Conservation (phyloP, 2,113 vertebrate species). For the Physeter macrocephalus region DNA sequence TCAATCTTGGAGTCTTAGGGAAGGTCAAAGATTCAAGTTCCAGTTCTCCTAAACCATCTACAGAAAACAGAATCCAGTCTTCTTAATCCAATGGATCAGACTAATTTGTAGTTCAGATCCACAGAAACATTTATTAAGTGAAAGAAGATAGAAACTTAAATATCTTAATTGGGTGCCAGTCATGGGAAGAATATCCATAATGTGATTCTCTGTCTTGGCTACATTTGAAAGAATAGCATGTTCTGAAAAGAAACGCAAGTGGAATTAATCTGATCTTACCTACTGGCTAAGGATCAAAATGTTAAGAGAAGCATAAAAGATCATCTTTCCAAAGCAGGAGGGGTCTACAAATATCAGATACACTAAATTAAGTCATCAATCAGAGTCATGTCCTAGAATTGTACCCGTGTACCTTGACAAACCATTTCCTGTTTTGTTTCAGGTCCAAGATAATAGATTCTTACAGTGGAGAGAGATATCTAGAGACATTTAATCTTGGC, state of each 20-base stretch:
- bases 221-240: background rate
- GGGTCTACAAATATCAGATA: background rate
- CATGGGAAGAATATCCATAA: background rate
- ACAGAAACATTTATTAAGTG: background rate
- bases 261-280: background rate
- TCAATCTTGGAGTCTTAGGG: background rate
- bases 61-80: background rate
- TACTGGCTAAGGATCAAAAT: background rate
- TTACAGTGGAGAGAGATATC: background rate
- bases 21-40: background rate
- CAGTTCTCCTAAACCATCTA: background rate
- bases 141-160: background rate
- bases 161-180: background rate
- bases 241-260: background rate
- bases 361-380: background rate
- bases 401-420: background rate
- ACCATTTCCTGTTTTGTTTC: background rate
- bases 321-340: background rate
- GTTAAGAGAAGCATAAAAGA: background rate
- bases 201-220: background rate
- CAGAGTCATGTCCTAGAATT: background rate
- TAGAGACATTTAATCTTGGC: background rate
- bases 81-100: background rate
- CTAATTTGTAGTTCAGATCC: background rate
- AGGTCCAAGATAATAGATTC: background rate